A percentile compares a stretch with the other conserved stretches of the same genome.
Conservation (phyloP, 2,888 invertebrate species). For the Spisula subtruncata region DNA sequence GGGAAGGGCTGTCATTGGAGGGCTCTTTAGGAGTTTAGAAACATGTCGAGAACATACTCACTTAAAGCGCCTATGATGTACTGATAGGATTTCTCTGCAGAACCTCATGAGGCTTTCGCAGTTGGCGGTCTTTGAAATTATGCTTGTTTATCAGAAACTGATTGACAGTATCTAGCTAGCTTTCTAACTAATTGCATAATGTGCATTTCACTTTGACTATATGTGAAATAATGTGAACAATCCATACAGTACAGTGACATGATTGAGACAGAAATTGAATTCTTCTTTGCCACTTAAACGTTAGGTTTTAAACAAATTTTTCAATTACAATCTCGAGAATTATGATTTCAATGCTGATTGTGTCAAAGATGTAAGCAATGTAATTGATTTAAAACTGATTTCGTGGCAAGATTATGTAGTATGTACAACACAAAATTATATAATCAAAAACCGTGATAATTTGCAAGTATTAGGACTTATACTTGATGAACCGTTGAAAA, state of each 20-base stretch:
- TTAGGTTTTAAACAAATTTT: slow-evolving; percentile 1
- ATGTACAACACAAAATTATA: neutral
- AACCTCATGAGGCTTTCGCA: neutral
- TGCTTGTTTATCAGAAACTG: neutral
- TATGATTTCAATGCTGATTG: slow-evolving; percentile 18
- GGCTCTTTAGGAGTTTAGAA: too few relatives aligned
- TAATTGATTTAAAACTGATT: slow-evolving; percentile 46
- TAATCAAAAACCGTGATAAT: neutral
- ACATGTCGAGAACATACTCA: too few relatives aligned
- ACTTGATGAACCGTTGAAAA: too few relatives aligned
- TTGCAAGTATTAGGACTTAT: neutral
- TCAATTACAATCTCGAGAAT: slow-evolving; percentile 23
- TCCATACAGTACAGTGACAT: neutral
- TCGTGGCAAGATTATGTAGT: neutral
- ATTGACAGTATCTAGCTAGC: neutral
- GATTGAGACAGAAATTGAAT: neutral
- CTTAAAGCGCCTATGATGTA: too few relatives aligned
- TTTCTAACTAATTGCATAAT: neutral
- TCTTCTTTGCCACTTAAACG: slow-evolving; percentile 3
- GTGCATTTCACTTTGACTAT: neutral
- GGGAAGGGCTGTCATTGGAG: too few relatives aligned
- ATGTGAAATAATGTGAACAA: neutral
- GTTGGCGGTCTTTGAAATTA: neutral
- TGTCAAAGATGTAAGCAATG: slow-evolving; percentile 18
- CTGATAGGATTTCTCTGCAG: neutral